Base-by-base conservation (phyloP, 2,113 vertebrate genomes). In the Tylochromis polylepis region DNA sequence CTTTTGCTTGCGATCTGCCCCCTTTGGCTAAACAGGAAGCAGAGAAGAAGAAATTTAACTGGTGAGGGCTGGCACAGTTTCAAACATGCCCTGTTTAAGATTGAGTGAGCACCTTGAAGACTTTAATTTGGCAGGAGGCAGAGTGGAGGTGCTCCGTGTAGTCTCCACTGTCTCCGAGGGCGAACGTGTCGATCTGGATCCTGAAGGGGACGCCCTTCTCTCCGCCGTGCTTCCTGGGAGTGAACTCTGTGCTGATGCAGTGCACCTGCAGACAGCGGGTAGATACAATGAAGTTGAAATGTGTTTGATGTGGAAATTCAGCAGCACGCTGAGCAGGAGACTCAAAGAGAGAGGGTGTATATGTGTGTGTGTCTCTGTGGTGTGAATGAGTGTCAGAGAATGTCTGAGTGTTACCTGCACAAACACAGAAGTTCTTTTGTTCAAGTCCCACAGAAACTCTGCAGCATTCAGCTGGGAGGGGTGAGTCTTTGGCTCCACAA, bases 181-280 rank as follows among this genome's bases (percentile, higher is more conserved):
- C 95, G 86, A 99, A 99, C 0, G 98, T 99, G 93, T 99, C 99
- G 0, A 99, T 97, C 95, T 99, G 99, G 65, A 99, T 96, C 85
- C 98, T 96, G 92, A 99, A 99, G 1, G 99, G 99, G 7, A 99
- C 99, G 1, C 99, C 99, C 91, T 99, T 99, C 94, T 99, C 99
- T 1, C 99, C 99, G 0, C 99, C 98, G 1, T 99, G 98, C 89
- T 99, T 99, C 87, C 98, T 96, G 96, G 98, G 98, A 22, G 99
- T 99, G 95, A 99, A 99, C 95, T 99, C 99, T 2, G 99, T 99
- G 96, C 99, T 99, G 91, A 99, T 99, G 88, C 99, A 99, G 91
- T 99, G 98, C 51, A 99, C 98, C 98, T 99, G 91, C 77, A 87
- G 82, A 92, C 70, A 51, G 81, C 1, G 0, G 6, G 29, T 11